phyloP scores from a whole-genome alignment of 2,797 vertebrate genomes.

The Sciurus carolinensis region DNA sequence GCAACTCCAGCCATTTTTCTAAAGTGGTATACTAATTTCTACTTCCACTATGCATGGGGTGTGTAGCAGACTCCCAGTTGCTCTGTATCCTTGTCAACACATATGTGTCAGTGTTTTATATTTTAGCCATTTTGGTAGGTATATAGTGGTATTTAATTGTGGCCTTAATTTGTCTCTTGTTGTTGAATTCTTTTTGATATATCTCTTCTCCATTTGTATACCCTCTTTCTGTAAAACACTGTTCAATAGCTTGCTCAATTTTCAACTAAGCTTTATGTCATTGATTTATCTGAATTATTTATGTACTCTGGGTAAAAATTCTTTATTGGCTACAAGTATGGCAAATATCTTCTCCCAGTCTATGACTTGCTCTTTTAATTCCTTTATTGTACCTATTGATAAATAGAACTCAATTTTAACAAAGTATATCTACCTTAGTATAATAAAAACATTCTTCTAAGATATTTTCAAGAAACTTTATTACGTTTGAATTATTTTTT shows the following conservation, averaged over 20 bases:
- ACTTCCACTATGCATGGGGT: background rate
- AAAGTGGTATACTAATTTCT: background rate
- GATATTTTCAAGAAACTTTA: background rate
- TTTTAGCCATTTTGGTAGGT: background rate
- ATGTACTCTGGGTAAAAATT: background rate
- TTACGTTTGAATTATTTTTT: background rate
- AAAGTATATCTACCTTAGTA: background rate
- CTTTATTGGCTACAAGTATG: background rate
- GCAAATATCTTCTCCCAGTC: background rate
- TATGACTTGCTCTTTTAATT: background rate
- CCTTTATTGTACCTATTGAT: background rate
- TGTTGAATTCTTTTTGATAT: background rate
- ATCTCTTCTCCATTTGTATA: background rate
- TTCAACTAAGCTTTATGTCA: background rate
- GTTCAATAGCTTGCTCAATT: background rate
- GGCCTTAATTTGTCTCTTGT: background rate
- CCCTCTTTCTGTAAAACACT: background rate
- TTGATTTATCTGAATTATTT: slow-evolving; percentile 51
- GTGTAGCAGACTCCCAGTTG: background rate
- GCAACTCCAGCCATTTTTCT: background rate
- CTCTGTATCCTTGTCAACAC: background rate
- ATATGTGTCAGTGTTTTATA: background rate
- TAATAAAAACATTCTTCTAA: background rate
- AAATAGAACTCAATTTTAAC: background rate
- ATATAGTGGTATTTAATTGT: background rate